Evolutionary conservation across 2,113 vertebrate genomes (phyloP), one percentile per base, ranked within the genome.

Genomic region (Parotia lawesii): DNA sequence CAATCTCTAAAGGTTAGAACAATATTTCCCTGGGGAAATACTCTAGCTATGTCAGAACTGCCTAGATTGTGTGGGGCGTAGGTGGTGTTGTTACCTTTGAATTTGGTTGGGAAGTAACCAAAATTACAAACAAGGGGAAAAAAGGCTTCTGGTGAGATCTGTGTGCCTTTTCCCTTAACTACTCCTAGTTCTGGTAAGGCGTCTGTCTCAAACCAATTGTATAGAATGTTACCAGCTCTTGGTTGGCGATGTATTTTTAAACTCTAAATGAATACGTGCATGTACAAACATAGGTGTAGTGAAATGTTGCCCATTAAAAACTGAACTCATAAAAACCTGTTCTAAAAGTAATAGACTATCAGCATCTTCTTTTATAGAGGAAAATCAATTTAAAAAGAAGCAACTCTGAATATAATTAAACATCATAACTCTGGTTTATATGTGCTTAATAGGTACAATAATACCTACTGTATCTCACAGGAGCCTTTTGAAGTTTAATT

Each of bases 371-470:
- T 95, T 95, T 93, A 90, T 75, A 73, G 90, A 86, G 54, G 83
- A 92, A 95, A 94, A 96, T 93, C 74, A 87, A 74, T 93, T 95
- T 91, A 5, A 91, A 95, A 91, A 92, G 67, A 92, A 82, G 91
- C 76, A 89, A 71, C 85, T 94, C 73, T 84, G 74, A 72, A 70
- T 92, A 71, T 96, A 95, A 95, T 96, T 95, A 94, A 95, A 76
- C 45, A 65, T 86, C 8, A 0, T 95, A 95, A 95, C 76, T 96
- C 85, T 95, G 73, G 61, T 94, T 96, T 97, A 87, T 92, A 48
- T 95, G 75, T 95, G 69, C 89, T 91, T 96, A 96, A 97, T 92
- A 96, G 91, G 78, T 89, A 73, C 90, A 93, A 85, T 94, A 95
- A 92, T 93, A 92, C 91, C 78, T 95, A 53, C 75, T 91, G 66